Conservation (phyloP, 2,113 vertebrate species). For the Epinephelus moara region DNA sequence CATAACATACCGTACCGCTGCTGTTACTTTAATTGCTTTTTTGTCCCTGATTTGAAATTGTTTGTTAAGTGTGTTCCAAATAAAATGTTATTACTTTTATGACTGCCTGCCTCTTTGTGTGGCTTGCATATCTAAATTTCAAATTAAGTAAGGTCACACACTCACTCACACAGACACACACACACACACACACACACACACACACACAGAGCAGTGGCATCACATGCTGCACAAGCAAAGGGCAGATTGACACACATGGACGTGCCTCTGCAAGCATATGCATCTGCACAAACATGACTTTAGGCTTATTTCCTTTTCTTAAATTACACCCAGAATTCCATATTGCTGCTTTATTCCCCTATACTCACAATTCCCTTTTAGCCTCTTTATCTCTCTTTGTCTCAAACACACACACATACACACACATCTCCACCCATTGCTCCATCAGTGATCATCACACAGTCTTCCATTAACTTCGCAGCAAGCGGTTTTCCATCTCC, state of each 20-base stretch:
- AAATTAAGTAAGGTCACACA: constrained; percentile 30
- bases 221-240: constrained; percentile 34
- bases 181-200: no score
- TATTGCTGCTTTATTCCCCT: constrained; percentile 23
- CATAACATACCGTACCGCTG: constrained; percentile 14
- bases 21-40: constrained; percentile 53
- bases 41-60: constrained; percentile 52
- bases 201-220: constrained; percentile 19
- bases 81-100: constrained; percentile 58
- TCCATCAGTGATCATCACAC: constrained; percentile 79
- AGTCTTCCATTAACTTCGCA: constrained; percentile 84
- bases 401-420: constrained; percentile 25
- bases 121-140: constrained; percentile 37
- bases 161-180: background rate
- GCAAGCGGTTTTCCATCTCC: constrained; percentile 75
- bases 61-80: constrained; percentile 61
- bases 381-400: constrained; percentile 18
- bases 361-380: background rate
- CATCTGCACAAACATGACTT: constrained; percentile 39
- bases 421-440: constrained; percentile 59
- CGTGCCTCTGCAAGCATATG: constrained; percentile 32
- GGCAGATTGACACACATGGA: constrained; percentile 32
- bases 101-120: constrained; percentile 20
- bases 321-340: constrained; percentile 39
- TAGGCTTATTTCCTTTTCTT: constrained; percentile 37